Evolutionary conservation across 1,140 invertebrate species (phyloP).

Genomic region (Drosophila leontia): DNA sequence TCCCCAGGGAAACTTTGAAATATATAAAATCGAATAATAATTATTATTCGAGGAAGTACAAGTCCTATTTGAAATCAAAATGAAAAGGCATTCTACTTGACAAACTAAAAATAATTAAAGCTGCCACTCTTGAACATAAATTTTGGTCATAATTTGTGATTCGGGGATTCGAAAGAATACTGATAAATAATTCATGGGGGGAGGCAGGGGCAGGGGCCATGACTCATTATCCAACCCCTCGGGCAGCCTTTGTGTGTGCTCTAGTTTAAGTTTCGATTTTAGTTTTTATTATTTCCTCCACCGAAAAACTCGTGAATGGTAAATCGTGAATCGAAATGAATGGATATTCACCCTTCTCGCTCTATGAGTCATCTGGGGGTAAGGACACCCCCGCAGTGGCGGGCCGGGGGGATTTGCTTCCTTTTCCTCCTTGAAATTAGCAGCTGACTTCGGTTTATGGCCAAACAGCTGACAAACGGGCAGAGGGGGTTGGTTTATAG

Average conservation of each 20-base stretch:
- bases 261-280: slow-evolving; percentile 56
- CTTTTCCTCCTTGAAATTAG: slow-evolving; percentile 21
- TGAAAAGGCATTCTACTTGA: background rate
- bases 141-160: background rate
- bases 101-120: background rate
- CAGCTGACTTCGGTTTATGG: slow-evolving; percentile 31
- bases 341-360: slow-evolving; percentile 10
- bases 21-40: background rate
- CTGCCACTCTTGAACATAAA: background rate
- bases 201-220: background rate
- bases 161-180: slow-evolving; percentile 14
- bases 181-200: slow-evolving; percentile 44
- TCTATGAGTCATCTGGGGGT: slow-evolving; percentile 33
- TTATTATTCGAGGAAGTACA: background rate
- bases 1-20: background rate
- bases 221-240: slow-evolving; percentile 38
- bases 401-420: background rate
- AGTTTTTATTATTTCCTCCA: slow-evolving; percentile 18
- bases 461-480: slow-evolving; percentile 20
- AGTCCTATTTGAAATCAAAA: background rate
- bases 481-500: slow-evolving; percentile 1
- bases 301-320: slow-evolving; percentile 15
- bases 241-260: slow-evolving; percentile 21
- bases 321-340: slow-evolving; percentile 8
- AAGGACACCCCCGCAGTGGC: slow-evolving; percentile 16